Base-by-base conservation (phyloP, 2,113 vertebrate species). In the Eulemur macaco region DNA sequence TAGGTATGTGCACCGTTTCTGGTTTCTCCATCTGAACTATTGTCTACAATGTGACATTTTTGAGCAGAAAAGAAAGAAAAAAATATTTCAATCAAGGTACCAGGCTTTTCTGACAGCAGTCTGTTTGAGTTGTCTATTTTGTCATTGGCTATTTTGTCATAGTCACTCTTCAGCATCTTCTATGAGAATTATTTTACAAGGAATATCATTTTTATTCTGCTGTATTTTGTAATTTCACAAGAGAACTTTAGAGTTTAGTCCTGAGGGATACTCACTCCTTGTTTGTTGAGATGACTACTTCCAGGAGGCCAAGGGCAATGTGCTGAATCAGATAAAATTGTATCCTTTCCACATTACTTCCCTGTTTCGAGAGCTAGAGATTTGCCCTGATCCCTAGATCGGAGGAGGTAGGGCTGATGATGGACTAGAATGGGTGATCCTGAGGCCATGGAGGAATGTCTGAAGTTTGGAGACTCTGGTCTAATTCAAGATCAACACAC, bases 171-270 rank as follows among this genome's bases (percentile, higher is more conserved):
- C 80, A 37, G 11, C 37, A 52, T 92, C 66, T 87, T 23, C 8
- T 31, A 6, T 81, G 69, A 91, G 73, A 60, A 34, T 91, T 91
- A n/a, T 77, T 60, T 92, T 90, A 58, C 23, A 6, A 69, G 42
- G 77, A 63, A 63, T 29, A 42, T 58, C 45, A 77, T 52, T 96
- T 95, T 76, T 6, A 10, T 42, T 87, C 18, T 80, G 68, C 42
- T 42, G 3, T 29, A n/a, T 81, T 87, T 94, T 87, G 37, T 81
- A 66, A 91, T 94, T 81, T 91, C 50, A 47, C 37, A 66, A 17
- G 42, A 50, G 54, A 87, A 84, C n/a, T 71, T 84, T 27, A 89
- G 73, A 63, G n/a, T 86, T 91, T 86, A 94, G 73, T 66, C 63
- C 80, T 8, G 34, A 84, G 77, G 39, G 73, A 42, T 89, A n/a